These are phyloP conservation scores for Trypoxylon attenuatum DNA, from an alignment of 2,888 invertebrate genomes.

Conservation along the genomic window DNA sequence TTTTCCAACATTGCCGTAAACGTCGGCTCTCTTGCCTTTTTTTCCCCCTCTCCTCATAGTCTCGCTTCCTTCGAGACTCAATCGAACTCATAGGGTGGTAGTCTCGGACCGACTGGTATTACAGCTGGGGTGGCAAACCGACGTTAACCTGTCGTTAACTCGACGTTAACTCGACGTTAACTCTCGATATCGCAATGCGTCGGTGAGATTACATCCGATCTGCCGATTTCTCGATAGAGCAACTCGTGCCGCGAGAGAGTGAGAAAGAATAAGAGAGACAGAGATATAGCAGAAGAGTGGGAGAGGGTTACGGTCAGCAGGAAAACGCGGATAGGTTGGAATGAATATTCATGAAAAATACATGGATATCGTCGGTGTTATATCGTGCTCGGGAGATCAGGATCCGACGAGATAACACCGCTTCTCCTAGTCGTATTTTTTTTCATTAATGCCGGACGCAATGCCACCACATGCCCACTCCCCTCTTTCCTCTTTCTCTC, in stretches of 20 bases:
- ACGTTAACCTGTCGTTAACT: neutral
- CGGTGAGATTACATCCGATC: slow-evolving; percentile 28
- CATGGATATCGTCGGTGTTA: slow-evolving; percentile 45
- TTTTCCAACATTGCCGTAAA: slow-evolving; percentile 46
- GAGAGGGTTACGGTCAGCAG: slow-evolving; percentile 8
- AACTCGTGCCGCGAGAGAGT: too few species aligned
- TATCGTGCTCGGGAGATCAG: slow-evolving; percentile 54
- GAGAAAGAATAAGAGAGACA: too few species aligned
- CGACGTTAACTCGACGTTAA: slow-evolving; percentile 25
- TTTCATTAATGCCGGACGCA: neutral
- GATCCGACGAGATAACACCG: slow-evolving; percentile 51
- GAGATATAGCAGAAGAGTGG: too few species aligned
- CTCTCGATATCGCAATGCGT: slow-evolving; percentile 9
- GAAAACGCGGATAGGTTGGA: slow-evolving; percentile 9
- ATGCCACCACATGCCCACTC: too few species aligned
- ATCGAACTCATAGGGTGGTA: too few species aligned
- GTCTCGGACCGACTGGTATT: too few species aligned
- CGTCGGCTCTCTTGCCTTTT: slow-evolving; percentile 14
- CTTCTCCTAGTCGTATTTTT: slow-evolving; percentile 29
- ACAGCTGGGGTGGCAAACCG: too few species aligned
- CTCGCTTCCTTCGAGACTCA: neutral
- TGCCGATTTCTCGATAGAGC: slow-evolving; percentile 39
- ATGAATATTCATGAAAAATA: slow-evolving; percentile 61
- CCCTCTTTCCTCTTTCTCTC: too few species aligned
- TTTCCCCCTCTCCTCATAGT: slow-evolving; percentile 4